A percentile compares a stretch with the other conserved stretches of the same genome.
phyloP scores from a whole-genome alignment of 2,797 vertebrate species.

The Pristis pectinata region DNA sequence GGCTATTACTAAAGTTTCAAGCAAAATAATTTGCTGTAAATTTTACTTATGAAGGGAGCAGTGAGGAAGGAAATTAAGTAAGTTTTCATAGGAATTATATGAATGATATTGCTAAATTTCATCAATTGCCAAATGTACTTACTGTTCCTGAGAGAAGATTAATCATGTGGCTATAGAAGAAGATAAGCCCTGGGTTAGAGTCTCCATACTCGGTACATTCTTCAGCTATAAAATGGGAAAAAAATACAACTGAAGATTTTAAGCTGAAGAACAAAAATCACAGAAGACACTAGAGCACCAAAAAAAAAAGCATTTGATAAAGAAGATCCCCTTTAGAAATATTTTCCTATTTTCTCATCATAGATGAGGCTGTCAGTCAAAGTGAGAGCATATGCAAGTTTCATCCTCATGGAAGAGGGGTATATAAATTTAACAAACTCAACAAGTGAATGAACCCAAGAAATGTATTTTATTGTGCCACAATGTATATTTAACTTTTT shows the following conservation, averaged over 20 bases:
- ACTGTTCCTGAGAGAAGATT: conserved; percentile 89
- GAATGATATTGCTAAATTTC: not conserved
- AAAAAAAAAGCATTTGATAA: not conserved
- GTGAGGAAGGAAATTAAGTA: not conserved
- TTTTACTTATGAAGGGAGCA: no score
- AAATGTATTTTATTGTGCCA: not conserved
- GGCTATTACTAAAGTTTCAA: not conserved
- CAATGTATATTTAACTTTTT: not conserved
- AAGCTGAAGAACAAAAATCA: not conserved
- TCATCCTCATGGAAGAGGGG: not conserved
- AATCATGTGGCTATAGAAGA: conserved; percentile 77
- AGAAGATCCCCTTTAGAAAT: not conserved
- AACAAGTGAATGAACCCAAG: not conserved
- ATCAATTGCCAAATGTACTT: conserved; percentile 48
- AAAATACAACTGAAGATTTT: not conserved
- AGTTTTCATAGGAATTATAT: not conserved
- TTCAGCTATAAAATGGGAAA: conserved; percentile 55
- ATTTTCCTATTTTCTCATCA: not conserved
- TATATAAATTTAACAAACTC: not conserved
- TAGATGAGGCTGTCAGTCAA: not conserved
- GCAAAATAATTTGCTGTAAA: not conserved
- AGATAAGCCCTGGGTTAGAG: conserved; percentile 63
- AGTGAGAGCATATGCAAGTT: not conserved
- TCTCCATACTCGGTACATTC: conserved; percentile 64
- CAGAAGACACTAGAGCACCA: not conserved